phyloP scores from a whole-genome alignment of 1,140 invertebrate genomes.

The Ceratina australensis region DNA sequence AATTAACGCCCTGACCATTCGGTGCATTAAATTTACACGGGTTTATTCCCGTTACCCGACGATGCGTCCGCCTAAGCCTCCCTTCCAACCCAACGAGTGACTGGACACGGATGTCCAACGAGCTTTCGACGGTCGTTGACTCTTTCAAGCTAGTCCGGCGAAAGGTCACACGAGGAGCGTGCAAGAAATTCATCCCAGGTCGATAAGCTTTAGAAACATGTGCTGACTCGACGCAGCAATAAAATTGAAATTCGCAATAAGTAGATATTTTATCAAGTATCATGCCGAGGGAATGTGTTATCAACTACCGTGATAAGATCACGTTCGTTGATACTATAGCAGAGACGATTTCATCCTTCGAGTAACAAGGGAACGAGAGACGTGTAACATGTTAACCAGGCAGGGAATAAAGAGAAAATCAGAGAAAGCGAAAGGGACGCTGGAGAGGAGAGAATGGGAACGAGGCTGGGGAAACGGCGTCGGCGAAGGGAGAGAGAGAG shows the following conservation, averaged over 20 bases:
- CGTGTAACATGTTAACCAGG: background rate
- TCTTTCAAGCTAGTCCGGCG: constrained; percentile 43
- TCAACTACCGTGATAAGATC: too few relatives aligned
- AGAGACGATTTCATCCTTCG: constrained; percentile 9
- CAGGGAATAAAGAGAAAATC: constrained; percentile 40
- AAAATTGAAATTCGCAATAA: background rate
- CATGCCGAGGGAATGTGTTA: too few relatives aligned
- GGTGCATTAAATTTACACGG: constrained; percentile 33
- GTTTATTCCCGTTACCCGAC: constrained; percentile 49
- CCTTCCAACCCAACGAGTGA: constrained; percentile 45
- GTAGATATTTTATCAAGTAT: too few relatives aligned
- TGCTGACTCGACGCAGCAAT: background rate
- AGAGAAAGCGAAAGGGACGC: constrained; percentile 39
- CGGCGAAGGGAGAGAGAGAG: background rate
- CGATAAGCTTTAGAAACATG: constrained; percentile 47
- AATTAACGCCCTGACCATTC: constrained; percentile 34
- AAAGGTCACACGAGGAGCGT: constrained; percentile 51
- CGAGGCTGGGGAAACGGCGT: constrained; percentile 33
- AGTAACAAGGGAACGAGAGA: constrained; percentile 41
- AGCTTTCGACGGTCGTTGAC: constrained; percentile 65
- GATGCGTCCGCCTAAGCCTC: constrained; percentile 33
- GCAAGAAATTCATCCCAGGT: constrained; percentile 37
- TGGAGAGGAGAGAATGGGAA: constrained; percentile 28
- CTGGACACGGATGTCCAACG: constrained; percentile 57
- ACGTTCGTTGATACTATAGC: background rate